Base-by-base conservation (phyloP, 2,113 vertebrate genomes). In the Synchiropus splendidus region DNA sequence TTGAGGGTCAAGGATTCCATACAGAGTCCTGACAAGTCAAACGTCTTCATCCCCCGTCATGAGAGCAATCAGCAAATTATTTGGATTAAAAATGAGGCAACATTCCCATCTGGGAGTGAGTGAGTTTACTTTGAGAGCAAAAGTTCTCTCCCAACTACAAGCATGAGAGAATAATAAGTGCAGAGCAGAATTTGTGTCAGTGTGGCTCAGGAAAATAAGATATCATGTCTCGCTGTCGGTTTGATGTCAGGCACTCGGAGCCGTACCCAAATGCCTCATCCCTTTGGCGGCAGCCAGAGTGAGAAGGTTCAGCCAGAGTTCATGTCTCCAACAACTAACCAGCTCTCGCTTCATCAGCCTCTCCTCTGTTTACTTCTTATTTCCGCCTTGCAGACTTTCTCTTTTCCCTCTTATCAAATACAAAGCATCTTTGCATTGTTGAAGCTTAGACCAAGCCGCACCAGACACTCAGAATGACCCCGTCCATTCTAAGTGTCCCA, bases 171-270 rank as follows among this genome's bases (percentile, higher is more conserved):
- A 92, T 89, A 91, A 90, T 87, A 89, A 92, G 84, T 80, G 81
- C 81, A 45, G 62, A 81, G 88, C 85, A 85, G 88, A 91, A 87
- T 94, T 91, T 90, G 89, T 94, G 92, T 95, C 91, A 92, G 89
- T 77, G 77, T 77, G 68, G 87, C 89, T 89, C 87, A 87, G 84
- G 82, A 93, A 92, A 98, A 93, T 93, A 92, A 98, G 94, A 97
- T 93, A 94, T 97, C 92, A 97, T 81, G 88, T 92, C 90, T 88
- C 90, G 86, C 89, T 90, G 89, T 90, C 88, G 87, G 90, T 89
- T 89, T 87, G 85, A 90, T 90, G 91, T 94, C 89, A 92, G 77
- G 81, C 87, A 87, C 84, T 90, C 86, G 70, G 87, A 91, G 89
- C 88, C 69, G 82, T 89, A 88, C 80, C 83, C 83, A 77, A 89